Conservation (phyloP, 1,140 invertebrate genomes). For the Tetragnatha versicolor region DNA sequence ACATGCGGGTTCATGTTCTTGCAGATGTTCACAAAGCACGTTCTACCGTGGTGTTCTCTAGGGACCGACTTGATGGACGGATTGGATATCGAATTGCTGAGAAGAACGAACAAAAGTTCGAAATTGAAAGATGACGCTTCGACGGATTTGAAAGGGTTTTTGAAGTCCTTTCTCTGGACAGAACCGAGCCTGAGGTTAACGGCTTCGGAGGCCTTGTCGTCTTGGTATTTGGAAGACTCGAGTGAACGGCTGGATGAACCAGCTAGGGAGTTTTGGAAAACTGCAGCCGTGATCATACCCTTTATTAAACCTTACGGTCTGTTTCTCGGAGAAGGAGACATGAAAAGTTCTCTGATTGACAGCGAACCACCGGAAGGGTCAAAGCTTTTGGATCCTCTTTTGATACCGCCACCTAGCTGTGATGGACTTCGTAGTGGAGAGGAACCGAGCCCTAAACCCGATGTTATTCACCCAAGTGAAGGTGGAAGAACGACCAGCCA, state of each 20-base stretch:
- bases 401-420: too few relatives aligned
- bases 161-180: neutral
- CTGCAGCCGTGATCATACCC: too few relatives aligned
- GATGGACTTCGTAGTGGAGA: too few relatives aligned
- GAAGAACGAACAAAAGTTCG: neutral
- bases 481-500: too few relatives aligned
- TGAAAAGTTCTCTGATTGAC: too few relatives aligned
- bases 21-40: slow-evolving; percentile 15
- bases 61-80: neutral
- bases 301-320: too few relatives aligned
- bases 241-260: neutral
- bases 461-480: too few relatives aligned
- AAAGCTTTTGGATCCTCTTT: too few relatives aligned
- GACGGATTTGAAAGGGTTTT: neutral
- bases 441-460: too few relatives aligned
- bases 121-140: neutral
- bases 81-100: neutral
- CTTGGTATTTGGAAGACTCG: neutral
- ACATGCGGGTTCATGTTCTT: neutral
- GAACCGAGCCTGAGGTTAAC: neutral
- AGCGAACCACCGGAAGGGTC: too few relatives aligned
- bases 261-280: slow-evolving; percentile 6
- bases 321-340: too few relatives aligned
- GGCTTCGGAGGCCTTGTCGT: neutral
- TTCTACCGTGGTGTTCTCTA: neutral